These are phyloP conservation scores for Papilio dardanus DNA, from an alignment of 1,140 invertebrate genomes.

Conservation along the genomic window DNA sequence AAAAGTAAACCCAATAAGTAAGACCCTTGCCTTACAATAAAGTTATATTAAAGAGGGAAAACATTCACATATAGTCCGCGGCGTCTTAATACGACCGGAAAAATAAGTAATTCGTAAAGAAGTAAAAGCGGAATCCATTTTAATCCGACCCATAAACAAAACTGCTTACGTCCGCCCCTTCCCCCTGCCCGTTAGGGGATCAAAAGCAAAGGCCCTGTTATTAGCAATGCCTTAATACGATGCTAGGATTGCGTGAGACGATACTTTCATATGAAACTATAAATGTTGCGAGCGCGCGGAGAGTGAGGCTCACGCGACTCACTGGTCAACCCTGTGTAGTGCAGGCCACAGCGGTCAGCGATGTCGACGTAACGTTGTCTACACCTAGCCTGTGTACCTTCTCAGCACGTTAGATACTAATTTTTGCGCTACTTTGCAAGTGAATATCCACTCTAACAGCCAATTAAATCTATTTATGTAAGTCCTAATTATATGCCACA, in stretches of 20 bases:
- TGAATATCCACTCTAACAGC: no score
- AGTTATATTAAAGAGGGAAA: slow-evolving; percentile 35
- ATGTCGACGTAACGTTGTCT: not conserved
- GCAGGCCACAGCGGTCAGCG: not conserved
- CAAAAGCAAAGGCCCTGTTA: slow-evolving; percentile 45
- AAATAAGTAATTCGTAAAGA: slow-evolving; percentile 41
- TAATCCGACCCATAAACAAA: slow-evolving; percentile 64
- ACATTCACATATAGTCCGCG: slow-evolving; percentile 13
- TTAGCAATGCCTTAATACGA: slow-evolving; percentile 48
- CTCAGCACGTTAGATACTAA: no score
- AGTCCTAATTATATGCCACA: no score
- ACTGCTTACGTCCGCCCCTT: not conserved
- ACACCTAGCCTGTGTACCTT: no score
- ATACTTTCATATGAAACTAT: slow-evolving; percentile 58
- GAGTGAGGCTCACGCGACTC: slow-evolving; percentile 44
- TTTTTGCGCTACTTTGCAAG: no score
- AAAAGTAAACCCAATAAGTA: slow-evolving; percentile 23
- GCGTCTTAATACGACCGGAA: slow-evolving; percentile 32
- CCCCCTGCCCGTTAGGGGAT: slow-evolving; percentile 43
- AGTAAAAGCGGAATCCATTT: slow-evolving; percentile 45
- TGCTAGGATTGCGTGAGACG: slow-evolving; percentile 46
- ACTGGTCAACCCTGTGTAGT: slow-evolving; percentile 25
- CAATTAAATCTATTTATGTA: no score
- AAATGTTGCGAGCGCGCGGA: slow-evolving; percentile 55
- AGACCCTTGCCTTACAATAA: slow-evolving; percentile 37